Evolutionary conservation across 2,113 vertebrate species (phyloP).

Genomic region (Ochotona princeps): DNA sequence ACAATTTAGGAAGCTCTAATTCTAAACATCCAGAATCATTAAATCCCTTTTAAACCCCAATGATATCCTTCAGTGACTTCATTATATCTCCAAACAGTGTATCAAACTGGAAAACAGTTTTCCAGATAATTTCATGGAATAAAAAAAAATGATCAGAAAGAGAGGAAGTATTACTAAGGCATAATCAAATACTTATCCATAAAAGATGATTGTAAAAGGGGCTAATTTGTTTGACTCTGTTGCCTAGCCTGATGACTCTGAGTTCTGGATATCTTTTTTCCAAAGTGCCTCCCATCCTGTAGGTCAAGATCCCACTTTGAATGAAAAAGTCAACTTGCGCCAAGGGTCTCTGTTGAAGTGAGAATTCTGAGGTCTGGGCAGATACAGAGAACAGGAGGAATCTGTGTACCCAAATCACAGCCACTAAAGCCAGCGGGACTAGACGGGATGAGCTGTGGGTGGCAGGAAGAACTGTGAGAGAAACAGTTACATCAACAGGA

Average conservation of each 20-base stretch:
- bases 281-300: background rate
- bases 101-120: slow-evolving; percentile 29
- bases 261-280: background rate
- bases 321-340: background rate
- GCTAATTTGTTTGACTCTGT: background rate
- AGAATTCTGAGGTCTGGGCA: background rate
- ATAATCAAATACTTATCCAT: background rate
- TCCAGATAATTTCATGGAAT: background rate
- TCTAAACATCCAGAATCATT: background rate
- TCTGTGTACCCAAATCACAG: background rate
- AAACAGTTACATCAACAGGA: background rate
- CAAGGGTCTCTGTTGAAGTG: background rate
- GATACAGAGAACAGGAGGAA: background rate
- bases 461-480: background rate
- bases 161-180: background rate
- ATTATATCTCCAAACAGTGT: background rate
- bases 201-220: background rate
- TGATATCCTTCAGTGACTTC: background rate
- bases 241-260: background rate
- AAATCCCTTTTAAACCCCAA: background rate
- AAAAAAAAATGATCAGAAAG: slow-evolving; percentile 5
- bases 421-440: background rate
- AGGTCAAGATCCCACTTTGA: background rate
- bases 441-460: background rate
- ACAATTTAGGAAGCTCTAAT: background rate